Evolutionary conservation across 2,797 vertebrate genomes (phyloP), one percentile per base, ranked within the genome.

Genomic region (Sebastes paucispinis): DNA sequence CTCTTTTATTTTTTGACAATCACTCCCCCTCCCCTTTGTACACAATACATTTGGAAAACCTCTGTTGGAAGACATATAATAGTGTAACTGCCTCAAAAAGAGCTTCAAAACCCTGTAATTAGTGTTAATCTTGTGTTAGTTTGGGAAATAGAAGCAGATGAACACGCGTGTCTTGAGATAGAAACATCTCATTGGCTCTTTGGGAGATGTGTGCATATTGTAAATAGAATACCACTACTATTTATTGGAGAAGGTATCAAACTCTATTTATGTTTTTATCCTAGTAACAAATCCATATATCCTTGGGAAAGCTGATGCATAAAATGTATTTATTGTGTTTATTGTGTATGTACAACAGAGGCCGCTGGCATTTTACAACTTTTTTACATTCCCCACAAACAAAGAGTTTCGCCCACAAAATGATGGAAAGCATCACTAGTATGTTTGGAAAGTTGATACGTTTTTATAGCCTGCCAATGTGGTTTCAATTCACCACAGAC

Each of bases 181-280:
- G 72, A 84, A 80, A 87, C 75, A 81, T 88, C 83, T 89, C 72
- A 75, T 75, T 75, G 87, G 87, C 84, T 86, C 83, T 90, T 84
- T 91, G 94, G 92, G 93, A 94, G 93, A 94, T 93, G 94, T 97
- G 96, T 97, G 95, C 94, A 97, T 97, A 97, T 94, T 98, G 97
- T 97, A 97, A 96, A 97, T 97, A 97, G 90, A 96, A 94, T 95
- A 95, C 96, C 95, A 89, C 84, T 91, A 91, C 95, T 98, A 99
- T 99, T 99, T 99, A 99, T 99, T 98, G 94, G 96, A 96, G 95
- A 95, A 94, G 94, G 95, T 93, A 94, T 94, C 83, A 95, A 91
- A 89, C 91, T 94, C 89, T 96, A 96, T 96, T 96, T 96, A 96
- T 95, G 91, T 91, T 93, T 94, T 93, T 91, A 93, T 91, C 86